Evolutionary conservation across 2,888 invertebrate species (phyloP).

Genomic region (Hipparchia semele): DNA sequence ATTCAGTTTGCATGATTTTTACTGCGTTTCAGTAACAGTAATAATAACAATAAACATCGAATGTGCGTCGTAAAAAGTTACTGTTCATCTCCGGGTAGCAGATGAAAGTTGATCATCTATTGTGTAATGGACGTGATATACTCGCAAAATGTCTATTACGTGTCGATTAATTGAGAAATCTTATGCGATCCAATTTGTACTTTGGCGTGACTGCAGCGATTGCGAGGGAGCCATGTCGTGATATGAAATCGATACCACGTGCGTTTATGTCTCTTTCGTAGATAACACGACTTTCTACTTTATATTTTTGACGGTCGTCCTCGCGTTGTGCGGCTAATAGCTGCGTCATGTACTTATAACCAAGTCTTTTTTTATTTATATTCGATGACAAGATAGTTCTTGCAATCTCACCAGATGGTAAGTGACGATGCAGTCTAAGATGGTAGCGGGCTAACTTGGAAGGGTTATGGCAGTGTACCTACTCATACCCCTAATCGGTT

Average conservation of each 20-base stretch:
- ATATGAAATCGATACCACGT: conserved; percentile 57
- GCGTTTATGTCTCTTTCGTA: conserved; percentile 48
- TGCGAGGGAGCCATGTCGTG: conserved; percentile 48
- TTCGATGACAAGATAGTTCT: no score
- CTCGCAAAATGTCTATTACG: conserved; percentile 40
- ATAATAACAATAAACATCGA: conserved; percentile 25
- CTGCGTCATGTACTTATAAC: background rate
- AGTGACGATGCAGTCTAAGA: no score
- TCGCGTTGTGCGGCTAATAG: background rate
- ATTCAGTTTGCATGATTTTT: conserved; percentile 10
- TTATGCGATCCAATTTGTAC: conserved; percentile 38
- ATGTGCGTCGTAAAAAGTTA: conserved; percentile 26
- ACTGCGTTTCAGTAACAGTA: background rate
- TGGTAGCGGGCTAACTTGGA: no score
- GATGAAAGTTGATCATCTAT: conserved; percentile 30
- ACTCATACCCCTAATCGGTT: no score
- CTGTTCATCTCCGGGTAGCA: conserved; percentile 17
- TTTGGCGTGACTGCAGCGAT: conserved; percentile 46
- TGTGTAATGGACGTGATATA: conserved; percentile 33
- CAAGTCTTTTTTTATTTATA: background rate
- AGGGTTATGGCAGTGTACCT: no score
- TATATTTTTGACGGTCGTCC: conserved; percentile 26
- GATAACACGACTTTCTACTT: conserved; percentile 66
- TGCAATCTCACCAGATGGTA: no score
- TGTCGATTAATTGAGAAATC: conserved; percentile 41